A percentile compares a stretch with the other conserved stretches of the same genome.
phyloP scores from a whole-genome alignment of 2,888 invertebrate species.

The Carabus problematicus region DNA sequence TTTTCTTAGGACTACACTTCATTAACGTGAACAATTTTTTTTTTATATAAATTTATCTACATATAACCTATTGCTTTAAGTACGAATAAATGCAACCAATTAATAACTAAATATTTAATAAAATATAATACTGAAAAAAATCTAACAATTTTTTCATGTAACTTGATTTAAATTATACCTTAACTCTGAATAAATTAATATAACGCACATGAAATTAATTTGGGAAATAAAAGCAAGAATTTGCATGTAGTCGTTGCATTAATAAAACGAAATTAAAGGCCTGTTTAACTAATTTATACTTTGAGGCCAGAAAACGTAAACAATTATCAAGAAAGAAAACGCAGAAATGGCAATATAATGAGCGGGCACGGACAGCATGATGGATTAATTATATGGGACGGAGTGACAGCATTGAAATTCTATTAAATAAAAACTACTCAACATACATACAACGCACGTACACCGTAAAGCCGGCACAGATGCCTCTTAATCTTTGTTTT shows the following conservation, averaged over 20 bases:
- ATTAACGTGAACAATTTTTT: too few species aligned
- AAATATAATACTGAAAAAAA: too few species aligned
- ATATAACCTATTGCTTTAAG: too few species aligned
- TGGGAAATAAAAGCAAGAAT: slow-evolving; percentile 24
- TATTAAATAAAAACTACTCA: slow-evolving; percentile 43
- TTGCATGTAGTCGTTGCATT: slow-evolving; percentile 14
- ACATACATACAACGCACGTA: slow-evolving; percentile 17
- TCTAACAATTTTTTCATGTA: too few species aligned
- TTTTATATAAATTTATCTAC: too few species aligned
- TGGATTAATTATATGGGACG: slow-evolving; percentile 52
- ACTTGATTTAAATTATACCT: slow-evolving; percentile 32
- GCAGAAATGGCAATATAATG: slow-evolving; percentile 41
- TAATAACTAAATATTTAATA: too few species aligned
- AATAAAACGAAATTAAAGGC: slow-evolving; percentile 31
- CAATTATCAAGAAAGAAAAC: slow-evolving; percentile 38
- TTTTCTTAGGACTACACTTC: too few species aligned
- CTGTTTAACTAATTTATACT: slow-evolving; percentile 36
- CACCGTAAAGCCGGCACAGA: not conserved
- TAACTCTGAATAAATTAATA: slow-evolving; percentile 32
- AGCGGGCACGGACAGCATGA: slow-evolving; percentile 44
- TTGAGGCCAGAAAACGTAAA: slow-evolving; percentile 37
- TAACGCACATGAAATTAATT: slow-evolving; percentile 27
- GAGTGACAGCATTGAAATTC: slow-evolving; percentile 49
- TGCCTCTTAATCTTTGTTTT: too few species aligned
- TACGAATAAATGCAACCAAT: too few species aligned